Evolutionary conservation across 2,888 invertebrate species (phyloP).

Genomic region (Hyalella azteca): DNA sequence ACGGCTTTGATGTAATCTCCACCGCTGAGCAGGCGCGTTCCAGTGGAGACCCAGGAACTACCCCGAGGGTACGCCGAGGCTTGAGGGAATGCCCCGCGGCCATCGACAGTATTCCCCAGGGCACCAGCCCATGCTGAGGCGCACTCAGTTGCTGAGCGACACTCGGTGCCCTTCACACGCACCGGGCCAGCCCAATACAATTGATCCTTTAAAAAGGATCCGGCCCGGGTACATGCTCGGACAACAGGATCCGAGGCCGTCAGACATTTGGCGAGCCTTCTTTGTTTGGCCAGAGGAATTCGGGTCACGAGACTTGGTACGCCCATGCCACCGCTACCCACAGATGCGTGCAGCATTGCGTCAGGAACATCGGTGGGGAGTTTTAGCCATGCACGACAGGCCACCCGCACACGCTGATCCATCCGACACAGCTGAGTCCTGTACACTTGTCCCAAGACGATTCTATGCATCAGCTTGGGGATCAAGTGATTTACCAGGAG

Average conservation of each 20-base stretch:
- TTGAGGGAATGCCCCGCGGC: not conserved
- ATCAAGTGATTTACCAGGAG: slow-evolving; percentile 8
- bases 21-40: not conserved
- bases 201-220: too few relatives aligned
- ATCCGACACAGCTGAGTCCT: not conserved
- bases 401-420: not conserved
- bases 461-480: not conserved
- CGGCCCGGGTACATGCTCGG: not conserved
- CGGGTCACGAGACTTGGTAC: not conserved
- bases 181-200: not conserved
- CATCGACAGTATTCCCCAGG: not conserved
- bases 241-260: not conserved
- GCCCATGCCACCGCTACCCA: not conserved
- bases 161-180: not conserved
- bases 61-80: not conserved
- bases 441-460: not conserved
- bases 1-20: not conserved
- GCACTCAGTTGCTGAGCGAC: not conserved
- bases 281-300: not conserved
- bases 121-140: not conserved
- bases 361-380: not conserved
- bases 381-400: not conserved
- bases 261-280: not conserved
- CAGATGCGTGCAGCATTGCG: not conserved
- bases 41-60: not conserved